Evolutionary conservation across 2,888 invertebrate species (phyloP), one percentile per base, ranked within the genome.

Genomic region (Epicampocera succincta): DNA sequence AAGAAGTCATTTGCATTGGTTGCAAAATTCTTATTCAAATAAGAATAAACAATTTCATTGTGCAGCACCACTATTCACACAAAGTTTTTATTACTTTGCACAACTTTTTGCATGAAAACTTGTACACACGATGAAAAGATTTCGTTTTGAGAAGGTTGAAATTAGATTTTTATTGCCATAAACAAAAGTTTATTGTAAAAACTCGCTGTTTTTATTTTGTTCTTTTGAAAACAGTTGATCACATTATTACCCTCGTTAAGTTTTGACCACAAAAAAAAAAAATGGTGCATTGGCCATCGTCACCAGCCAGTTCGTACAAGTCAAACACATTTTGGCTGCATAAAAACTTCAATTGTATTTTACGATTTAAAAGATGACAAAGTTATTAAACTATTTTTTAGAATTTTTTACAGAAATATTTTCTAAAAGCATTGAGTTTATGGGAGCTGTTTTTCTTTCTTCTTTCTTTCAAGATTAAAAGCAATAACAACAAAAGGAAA

Each of bases 261-360:
- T 5, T 40, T 68, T 68, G 42, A 11, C 29, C 66, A 54, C 25
- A 54, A 54, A 54, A 9, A 33, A 21, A 60, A 17, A 29, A 73
- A 25, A 44, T 25, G 17, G 15, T 42, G 42, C 21, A 60, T 42
- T 60, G 42, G 42, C 44, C 42, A 13, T 21, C 3, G 4, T 1
- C 50, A 50, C 2, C 50, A 48, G 12, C 46, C 29, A 60, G 11
- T 19, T 42, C 29, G 15, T 42, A 52, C 17, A 40, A 63, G 54
- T 44, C 29, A 33, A 50, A 54, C 56, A 65, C 65, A 77, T 65
- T 65, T 33, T 38, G 50, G 65, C 63, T 60, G 21, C 71, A 78
- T 78, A 69, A 78, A 78, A 71, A 71, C 63, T 63, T 56, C 48
- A 42, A 77, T 71, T 77, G 71, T 63, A 25, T 42, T 63, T 77